Percentiles rank a stretch among this genome's conserved stretches.
phyloP scores from a whole-genome alignment of 2,888 invertebrate species.

The Drosophila meridionalis region DNA sequence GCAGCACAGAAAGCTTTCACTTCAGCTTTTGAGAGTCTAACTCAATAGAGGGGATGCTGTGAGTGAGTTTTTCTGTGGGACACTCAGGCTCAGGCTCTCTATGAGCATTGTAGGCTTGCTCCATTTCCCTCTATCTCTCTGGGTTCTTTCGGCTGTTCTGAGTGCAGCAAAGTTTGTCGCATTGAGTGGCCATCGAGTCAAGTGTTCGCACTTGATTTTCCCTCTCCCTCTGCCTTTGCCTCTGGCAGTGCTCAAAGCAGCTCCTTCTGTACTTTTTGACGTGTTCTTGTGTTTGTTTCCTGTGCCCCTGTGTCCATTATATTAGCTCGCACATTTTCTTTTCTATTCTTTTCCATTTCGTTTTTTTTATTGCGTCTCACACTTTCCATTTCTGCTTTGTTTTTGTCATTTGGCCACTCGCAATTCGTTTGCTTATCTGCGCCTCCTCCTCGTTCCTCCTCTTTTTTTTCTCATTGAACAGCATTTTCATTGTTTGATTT shows the following conservation, averaged over 20 bases:
- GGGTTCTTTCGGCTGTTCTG: slow-evolving; percentile 3
- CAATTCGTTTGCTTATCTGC: slow-evolving; percentile 61
- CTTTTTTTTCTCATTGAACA: slow-evolving; percentile 64
- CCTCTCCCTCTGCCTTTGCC: slow-evolving; percentile 26
- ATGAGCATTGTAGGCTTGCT: background rate
- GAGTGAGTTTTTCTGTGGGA: background rate
- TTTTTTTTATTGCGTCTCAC: slow-evolving; percentile 60
- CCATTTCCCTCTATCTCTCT: slow-evolving; percentile 18
- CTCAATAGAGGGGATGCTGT: slow-evolving; percentile 10
- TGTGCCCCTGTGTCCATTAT: slow-evolving; percentile 51
- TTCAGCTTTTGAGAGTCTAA: slow-evolving; percentile 22
- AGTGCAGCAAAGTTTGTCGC: slow-evolving; percentile 42
- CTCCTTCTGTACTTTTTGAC: slow-evolving; percentile 16
- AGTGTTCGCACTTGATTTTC: slow-evolving; percentile 68
- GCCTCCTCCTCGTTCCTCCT: slow-evolving; percentile 14
- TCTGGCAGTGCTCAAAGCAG: slow-evolving; percentile 6
- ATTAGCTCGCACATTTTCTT: slow-evolving; percentile 64
- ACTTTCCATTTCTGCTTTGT: slow-evolving; percentile 54
- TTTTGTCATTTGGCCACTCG: slow-evolving; percentile 53
- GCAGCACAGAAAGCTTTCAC: slow-evolving; percentile 18
- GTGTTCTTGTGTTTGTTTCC: slow-evolving; percentile 24
- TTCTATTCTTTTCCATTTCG: slow-evolving; percentile 17
- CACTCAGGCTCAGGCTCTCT: background rate
- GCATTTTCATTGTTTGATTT: slow-evolving; percentile 75
- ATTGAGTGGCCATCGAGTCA: slow-evolving; percentile 72